A percentile compares a stretch with the other conserved stretches of the same genome.
phyloP scores from a whole-genome alignment of 1,140 invertebrate species.

The Coptotermes formosanus region DNA sequence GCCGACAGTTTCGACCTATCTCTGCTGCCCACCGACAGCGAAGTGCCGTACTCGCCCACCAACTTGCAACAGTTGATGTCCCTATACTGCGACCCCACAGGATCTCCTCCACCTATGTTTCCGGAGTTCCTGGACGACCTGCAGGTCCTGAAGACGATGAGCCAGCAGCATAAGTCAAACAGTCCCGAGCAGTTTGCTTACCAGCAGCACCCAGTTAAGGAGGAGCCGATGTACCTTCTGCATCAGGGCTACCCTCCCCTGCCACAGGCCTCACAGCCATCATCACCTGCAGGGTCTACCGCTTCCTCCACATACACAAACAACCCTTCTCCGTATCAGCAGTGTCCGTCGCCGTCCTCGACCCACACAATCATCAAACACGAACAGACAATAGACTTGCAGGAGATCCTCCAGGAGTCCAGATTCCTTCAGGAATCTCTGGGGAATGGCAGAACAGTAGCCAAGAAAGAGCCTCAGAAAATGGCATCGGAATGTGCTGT shows the following conservation, averaged over 20 bases:
- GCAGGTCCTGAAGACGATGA: conserved; percentile 42
- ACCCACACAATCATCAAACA: conserved; percentile 41
- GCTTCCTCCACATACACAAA: conserved; percentile 46
- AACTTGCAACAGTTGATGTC: conserved; percentile 51
- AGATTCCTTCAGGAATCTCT: conserved; percentile 52
- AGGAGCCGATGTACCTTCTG: conserved; percentile 35
- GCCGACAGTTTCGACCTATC: conserved; percentile 72
- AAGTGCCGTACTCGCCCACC: conserved; percentile 57
- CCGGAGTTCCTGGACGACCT: conserved; percentile 47
- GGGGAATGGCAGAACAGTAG: conserved; percentile 5
- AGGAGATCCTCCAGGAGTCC: conserved; percentile 53
- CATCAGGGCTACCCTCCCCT: neutral
- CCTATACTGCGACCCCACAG: conserved; percentile 51
- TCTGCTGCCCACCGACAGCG: conserved; percentile 57
- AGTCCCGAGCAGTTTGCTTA: neutral
- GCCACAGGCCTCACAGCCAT: conserved; percentile 20
- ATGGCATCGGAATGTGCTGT: conserved; percentile 17
- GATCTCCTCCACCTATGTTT: conserved; percentile 54
- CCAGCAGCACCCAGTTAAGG: conserved; percentile 32
- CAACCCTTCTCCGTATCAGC: conserved; percentile 44
- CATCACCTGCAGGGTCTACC: conserved; percentile 27
- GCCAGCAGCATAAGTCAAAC: neutral
- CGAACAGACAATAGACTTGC: conserved; percentile 54
- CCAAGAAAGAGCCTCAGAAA: conserved; percentile 31
- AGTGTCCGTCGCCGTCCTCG: conserved; percentile 51